Conservation (phyloP, 2,888 invertebrate genomes). For the Colletes collaris region DNA sequence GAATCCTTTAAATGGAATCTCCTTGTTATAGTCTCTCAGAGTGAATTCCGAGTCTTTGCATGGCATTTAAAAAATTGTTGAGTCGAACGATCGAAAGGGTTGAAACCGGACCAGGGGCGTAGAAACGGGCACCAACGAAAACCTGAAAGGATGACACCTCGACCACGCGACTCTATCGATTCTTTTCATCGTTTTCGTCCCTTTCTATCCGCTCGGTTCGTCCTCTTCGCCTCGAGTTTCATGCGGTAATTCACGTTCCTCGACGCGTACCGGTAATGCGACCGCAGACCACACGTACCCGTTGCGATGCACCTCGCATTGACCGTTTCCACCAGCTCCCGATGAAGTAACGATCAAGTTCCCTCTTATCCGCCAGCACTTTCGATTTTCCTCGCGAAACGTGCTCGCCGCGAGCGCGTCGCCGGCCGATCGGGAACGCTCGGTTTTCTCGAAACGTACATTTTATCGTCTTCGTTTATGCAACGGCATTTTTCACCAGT, state of each 20-base stretch:
- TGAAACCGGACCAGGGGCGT: no score
- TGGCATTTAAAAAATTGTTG: no score
- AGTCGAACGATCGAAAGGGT: no score
- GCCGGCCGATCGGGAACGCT: not conserved
- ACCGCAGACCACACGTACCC: conserved; percentile 47
- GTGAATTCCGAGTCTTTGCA: no score
- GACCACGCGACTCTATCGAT: no score
- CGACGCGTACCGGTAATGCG: conserved; percentile 44
- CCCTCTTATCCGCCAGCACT: conserved; percentile 47
- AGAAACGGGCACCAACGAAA: no score
- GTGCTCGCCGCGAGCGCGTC: not conserved
- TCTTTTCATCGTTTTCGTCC: conserved; percentile 5
- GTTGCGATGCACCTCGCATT: conserved; percentile 43
- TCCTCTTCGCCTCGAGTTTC: conserved; percentile 42
- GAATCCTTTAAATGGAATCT: no score
- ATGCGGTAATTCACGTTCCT: conserved; percentile 54
- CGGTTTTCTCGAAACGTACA: no score
- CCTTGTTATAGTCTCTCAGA: no score
- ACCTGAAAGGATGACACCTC: no score
- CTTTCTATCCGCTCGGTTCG: conserved; percentile 14
- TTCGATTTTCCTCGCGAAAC: conserved; percentile 40
- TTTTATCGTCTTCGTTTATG: not conserved
- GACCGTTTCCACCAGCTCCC: conserved; percentile 34
- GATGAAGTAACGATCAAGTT: conserved; percentile 40
- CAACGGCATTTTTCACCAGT: not conserved